These are phyloP conservation scores for Archivesica marissinica DNA, from an alignment of 1,140 invertebrate species.

Conservation along the genomic window DNA sequence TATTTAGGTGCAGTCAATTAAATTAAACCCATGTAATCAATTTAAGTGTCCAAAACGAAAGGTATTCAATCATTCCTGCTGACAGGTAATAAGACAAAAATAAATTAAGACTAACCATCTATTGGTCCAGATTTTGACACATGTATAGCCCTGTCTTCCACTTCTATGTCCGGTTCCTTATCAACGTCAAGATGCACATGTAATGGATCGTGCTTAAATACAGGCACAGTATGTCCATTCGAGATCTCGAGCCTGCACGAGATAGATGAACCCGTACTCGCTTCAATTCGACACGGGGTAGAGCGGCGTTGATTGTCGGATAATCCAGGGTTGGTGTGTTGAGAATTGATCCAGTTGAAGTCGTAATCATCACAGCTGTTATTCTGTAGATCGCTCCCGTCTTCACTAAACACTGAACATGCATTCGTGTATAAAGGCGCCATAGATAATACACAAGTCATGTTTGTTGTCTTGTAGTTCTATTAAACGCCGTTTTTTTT, in stretches of 20 bases:
- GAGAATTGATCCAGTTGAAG: conserved; percentile 17
- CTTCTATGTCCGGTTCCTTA: not conserved
- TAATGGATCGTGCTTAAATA: not conserved
- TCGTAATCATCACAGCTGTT: conserved; percentile 19
- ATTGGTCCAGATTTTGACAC: not conserved
- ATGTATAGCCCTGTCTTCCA: not conserved
- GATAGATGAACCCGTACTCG: not conserved
- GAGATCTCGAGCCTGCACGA: not conserved
- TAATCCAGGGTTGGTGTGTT: not conserved
- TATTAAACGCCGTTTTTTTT: not conserved
- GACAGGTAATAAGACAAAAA: not conserved
- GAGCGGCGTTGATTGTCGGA: not conserved
- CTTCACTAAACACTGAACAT: not conserved
- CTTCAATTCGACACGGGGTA: not conserved
- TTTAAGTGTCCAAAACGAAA: not conserved
- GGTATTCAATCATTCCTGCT: not conserved
- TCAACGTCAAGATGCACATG: not conserved
- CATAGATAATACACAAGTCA: conserved; percentile 17
- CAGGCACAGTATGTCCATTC: not conserved
- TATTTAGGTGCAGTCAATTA: not conserved
- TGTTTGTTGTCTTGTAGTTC: not conserved
- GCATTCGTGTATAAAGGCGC: not conserved
- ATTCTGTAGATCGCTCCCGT: not conserved
- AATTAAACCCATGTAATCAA: not conserved
- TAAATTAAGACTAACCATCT: not conserved